These are phyloP conservation scores for Eueides isabella DNA, from an alignment of 1,140 invertebrate species.

Conservation along the genomic window DNA sequence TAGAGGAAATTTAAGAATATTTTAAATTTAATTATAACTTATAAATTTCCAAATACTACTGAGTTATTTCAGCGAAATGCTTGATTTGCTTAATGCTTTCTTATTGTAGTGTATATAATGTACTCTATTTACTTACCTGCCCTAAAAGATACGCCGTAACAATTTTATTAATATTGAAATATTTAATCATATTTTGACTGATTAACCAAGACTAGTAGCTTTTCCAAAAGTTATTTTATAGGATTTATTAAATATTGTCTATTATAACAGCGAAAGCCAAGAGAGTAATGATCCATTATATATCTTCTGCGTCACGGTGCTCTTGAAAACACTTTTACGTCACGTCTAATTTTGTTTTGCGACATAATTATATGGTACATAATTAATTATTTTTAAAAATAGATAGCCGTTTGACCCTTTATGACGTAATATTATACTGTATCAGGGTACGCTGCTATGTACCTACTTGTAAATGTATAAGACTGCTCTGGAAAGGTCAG, in stretches of 20 bases:
- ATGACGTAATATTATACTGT: neutral
- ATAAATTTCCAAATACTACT: too few relatives aligned
- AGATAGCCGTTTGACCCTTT: conserved; percentile 1
- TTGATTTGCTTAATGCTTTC: too few relatives aligned
- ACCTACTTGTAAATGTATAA: neutral
- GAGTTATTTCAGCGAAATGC: too few relatives aligned
- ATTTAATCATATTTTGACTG: too few relatives aligned
- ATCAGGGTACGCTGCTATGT: neutral
- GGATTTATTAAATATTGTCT: neutral
- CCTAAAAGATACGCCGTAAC: too few relatives aligned
- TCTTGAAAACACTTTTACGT: neutral
- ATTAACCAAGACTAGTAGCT: too few relatives aligned
- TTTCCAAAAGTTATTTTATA: too few relatives aligned
- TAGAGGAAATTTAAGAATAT: too few relatives aligned
- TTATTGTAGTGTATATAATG: too few relatives aligned
- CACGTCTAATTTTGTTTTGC: neutral
- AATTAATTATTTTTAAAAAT: neutral
- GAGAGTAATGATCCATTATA: neutral
- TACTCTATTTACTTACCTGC: too few relatives aligned
- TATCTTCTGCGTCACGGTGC: neutral
- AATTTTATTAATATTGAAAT: too few relatives aligned
- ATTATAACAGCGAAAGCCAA: neutral
- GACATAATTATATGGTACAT: neutral
- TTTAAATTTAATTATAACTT: too few relatives aligned
- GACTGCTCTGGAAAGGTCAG: neutral